Base-by-base conservation (phyloP, 2,888 invertebrate genomes). In the Morpho helenor region DNA sequence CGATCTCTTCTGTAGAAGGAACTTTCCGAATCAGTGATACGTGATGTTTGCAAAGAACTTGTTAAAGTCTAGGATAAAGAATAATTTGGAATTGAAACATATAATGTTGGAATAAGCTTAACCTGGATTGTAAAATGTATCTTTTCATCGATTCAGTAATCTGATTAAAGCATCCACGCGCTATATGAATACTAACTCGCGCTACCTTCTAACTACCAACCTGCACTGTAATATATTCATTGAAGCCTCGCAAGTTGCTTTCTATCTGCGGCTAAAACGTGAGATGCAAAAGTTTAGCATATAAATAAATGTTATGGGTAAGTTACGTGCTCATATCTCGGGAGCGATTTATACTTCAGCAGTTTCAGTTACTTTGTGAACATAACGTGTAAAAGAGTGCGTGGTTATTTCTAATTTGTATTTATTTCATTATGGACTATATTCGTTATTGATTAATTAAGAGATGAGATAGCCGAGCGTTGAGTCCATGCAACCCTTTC, bases 151-250 rank as follows among this genome's bases (percentile, higher is more conserved):
- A 54, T 50, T 49, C 48, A 50, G 54, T 59, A 63, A 59, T 52
- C 63, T 61, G 58, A 61, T 63, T 63, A 63, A 63, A 59, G 50
- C 56, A 54, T 55, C 40, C 39, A 9, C 49, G 48, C 48, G 62
- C 68, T 71, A 62, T 71, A 67, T 82, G 84, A 83, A 84, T 85
- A 82, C 82, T 80, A 84, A 84, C 75, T 73, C 69, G 65, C 68
- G 67, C 59, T 59, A 43, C 47, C 54, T 70, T 68, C 69, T 72
- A 72, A 72, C 69, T 68, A 64, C 66, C 66, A 67, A 79, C 76
- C 75, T 76, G 73, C 64, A 70, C 70, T 59, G 54, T 83, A 84
- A 85, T 83, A 77, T 85, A 85, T 85, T 84, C 84, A 85, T 84
- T 84, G 82, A 77, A 76, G 75, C 71, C 76, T 73, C 69, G 79